Base-by-base conservation (phyloP, 2,113 vertebrate species). In the Chlamydotis undulata region DNA sequence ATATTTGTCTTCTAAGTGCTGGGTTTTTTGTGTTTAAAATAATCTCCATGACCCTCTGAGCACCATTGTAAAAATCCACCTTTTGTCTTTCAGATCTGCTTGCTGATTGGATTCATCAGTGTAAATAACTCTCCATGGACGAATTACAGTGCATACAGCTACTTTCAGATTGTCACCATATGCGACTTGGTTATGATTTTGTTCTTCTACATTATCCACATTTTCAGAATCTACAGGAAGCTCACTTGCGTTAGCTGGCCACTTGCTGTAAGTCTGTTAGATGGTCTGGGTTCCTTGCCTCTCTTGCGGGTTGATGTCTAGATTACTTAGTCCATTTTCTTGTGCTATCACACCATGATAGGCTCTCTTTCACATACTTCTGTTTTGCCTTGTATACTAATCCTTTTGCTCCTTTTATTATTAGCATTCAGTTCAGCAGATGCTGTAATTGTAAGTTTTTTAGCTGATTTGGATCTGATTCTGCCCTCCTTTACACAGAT, bases 171-270 rank as follows among this genome's bases (percentile, higher is more conserved):
- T 78, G 98, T 99, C 92, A 95, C 98, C 60, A 96, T 99, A 28
- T 99, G 98, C 68, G 99, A 99, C 97, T 88, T 99, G 76, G 92
- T 99, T 24, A 98, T 99, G 97, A 98, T 99, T 91, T 96, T 99
- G 65, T 90, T 98, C 96, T 99, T 99, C 96, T 98, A 99, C 95
- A 73, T 99, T 90, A 98, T 99, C 97, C 98, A 99, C 87, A 90
- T 99, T 68, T 98, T 99, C 97, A 94, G 98, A 74, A 94, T 99
- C 94, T 98, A 99, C 98, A 92, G 80, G 4, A 97, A 94, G 95
- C 98, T 99, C 90, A 98, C 98, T 22, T 99, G 99, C 18, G 99
- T 99, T 96, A 99, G 98, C 97, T 99, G 99, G 99, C 98, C 99
- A 1, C 97, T 99, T 50, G 98, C 98, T 76, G 99, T 99, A 98